Conservation (phyloP, 2,888 invertebrate species). For the Aphidius colemani region DNA sequence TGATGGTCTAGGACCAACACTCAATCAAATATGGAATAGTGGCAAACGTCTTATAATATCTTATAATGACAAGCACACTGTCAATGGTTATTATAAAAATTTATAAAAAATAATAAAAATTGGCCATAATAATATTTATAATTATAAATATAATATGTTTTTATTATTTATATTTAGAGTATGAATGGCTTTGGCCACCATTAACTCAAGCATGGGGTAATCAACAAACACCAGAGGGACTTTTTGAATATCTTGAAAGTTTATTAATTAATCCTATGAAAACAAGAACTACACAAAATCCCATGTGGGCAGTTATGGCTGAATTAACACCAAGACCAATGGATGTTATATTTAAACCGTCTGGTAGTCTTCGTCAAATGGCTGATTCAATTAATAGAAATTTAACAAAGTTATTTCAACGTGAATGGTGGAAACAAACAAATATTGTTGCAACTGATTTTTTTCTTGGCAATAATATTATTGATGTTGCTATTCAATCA, state of each 20-base stretch:
- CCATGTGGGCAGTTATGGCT: conserved; percentile 60
- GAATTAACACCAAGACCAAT: conserved; percentile 62
- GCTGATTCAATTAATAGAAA: conserved; percentile 60
- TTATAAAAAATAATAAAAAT: no score
- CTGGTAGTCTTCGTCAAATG: conserved; percentile 59
- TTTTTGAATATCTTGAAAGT: conserved; percentile 50
- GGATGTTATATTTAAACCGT: conserved; percentile 58
- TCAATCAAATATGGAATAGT: conserved; percentile 65
- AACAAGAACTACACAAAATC: conserved; percentile 50
- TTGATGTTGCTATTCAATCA: conserved; percentile 60
- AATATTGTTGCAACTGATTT: conserved; percentile 63
- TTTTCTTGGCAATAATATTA: conserved; percentile 62
- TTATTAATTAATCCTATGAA: conserved; percentile 48
- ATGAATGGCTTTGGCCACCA: conserved; percentile 68
- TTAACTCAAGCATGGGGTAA: conserved; percentile 71
- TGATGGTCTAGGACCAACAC: conserved; percentile 63
- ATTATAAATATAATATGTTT: no score
- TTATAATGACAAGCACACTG: conserved; percentile 64
- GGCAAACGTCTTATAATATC: conserved; percentile 66
- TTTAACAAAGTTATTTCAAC: conserved; percentile 58
- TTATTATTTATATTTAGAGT: conserved; percentile 53
- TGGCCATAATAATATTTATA: no score
- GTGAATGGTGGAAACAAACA: conserved; percentile 58
- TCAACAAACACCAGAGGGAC: conserved; percentile 50
- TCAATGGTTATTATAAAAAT: conserved; percentile 54